Evolutionary conservation across 2,113 vertebrate genomes (phyloP).

Genomic region (Lophura nycthemera): DNA sequence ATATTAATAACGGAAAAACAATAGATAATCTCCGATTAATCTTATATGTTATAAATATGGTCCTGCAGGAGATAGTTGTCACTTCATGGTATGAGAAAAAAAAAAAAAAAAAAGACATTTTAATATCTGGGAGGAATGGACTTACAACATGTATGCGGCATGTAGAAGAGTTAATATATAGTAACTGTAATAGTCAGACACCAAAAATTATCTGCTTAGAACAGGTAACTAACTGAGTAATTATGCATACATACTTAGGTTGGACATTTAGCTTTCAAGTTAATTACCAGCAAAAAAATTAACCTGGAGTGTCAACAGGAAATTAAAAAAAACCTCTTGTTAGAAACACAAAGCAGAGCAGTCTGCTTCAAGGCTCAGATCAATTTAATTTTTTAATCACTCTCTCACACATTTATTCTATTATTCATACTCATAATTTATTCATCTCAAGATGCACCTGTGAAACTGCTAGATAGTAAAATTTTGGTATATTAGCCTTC

Average conservation of each 20-base stretch:
- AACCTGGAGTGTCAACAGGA: constrained; percentile 25
- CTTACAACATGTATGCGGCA: neutral
- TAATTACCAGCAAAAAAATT: constrained; percentile 53
- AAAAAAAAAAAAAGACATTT: neutral
- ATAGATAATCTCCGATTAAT: neutral
- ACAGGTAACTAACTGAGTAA: constrained; percentile 38
- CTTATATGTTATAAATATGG: neutral
- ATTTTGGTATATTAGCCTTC: neutral
- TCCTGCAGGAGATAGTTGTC: neutral
- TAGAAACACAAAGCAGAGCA: constrained; percentile 26
- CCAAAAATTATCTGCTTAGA: constrained; percentile 21
- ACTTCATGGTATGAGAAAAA: neutral
- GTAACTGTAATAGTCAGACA: neutral
- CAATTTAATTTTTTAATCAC: constrained; percentile 56
- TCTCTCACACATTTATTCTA: neutral
- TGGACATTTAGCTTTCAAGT: constrained; percentile 41
- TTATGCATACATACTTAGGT: constrained; percentile 13
- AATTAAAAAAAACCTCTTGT: neutral
- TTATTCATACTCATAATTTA: neutral
- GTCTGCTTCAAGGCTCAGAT: constrained; percentile 7
- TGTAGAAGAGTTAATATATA: neutral
- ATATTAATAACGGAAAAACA: neutral
- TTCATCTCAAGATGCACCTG: neutral
- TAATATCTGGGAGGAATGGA: neutral
- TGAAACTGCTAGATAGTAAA: neutral